Conservation (phyloP, 1,140 invertebrate species). For the Caerostris darwini region DNA sequence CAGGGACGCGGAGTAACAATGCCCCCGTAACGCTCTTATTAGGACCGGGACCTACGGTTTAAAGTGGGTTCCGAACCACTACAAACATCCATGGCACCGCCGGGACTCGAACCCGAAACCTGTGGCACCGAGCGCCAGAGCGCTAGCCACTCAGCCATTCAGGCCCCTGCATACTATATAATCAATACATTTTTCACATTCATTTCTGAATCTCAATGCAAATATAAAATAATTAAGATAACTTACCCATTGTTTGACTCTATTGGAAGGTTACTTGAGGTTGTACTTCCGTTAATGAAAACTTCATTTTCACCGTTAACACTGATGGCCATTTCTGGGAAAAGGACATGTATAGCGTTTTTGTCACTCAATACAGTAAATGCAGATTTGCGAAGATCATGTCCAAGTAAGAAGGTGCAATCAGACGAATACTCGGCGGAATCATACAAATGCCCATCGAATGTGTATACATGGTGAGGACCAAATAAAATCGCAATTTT, state of each 20-base stretch:
- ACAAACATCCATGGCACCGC: too few relatives aligned
- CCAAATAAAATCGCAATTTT: slow-evolving; percentile 73
- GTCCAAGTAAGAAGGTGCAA: slow-evolving; percentile 57
- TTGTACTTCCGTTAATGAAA: slow-evolving; percentile 63
- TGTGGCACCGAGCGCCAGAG: too few relatives aligned
- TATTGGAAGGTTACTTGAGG: slow-evolving; percentile 44
- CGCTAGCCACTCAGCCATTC: too few relatives aligned
- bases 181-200: too few relatives aligned
- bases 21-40: too few relatives aligned
- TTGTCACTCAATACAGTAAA: slow-evolving; percentile 63
- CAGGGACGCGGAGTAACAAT: too few relatives aligned
- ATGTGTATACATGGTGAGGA: slow-evolving; percentile 63
- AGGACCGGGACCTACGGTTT: too few relatives aligned
- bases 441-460: slow-evolving; percentile 65
- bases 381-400: slow-evolving; percentile 44
- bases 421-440: slow-evolving; percentile 34
- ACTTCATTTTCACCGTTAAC: slow-evolving; percentile 57
- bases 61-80: too few relatives aligned
- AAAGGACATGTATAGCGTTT: slow-evolving; percentile 62
- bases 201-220: too few relatives aligned
- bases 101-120: too few relatives aligned
- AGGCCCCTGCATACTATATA: too few relatives aligned
- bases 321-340: slow-evolving; percentile 57
- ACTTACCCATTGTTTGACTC: slow-evolving; percentile 67
- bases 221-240: too few relatives aligned